Percentiles rank a stretch among this genome's conserved stretches.
These are phyloP conservation scores for Cinclus mexicanus DNA, from an alignment of 2,113 vertebrate species.

Conservation along the genomic window DNA sequence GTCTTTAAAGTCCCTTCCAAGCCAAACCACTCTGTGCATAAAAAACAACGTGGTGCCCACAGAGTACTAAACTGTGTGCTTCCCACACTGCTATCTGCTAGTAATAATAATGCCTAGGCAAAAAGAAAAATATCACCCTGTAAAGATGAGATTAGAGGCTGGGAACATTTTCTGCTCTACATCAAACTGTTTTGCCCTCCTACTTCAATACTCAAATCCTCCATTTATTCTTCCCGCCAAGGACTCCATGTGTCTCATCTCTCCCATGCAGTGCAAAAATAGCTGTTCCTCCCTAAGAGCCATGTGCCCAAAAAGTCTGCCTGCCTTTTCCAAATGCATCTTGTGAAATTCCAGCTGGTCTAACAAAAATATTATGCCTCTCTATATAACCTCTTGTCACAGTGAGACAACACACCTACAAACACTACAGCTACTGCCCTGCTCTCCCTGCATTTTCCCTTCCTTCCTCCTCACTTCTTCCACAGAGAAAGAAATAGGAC, in stretches of 20 bases:
- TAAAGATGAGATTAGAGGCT: background rate
- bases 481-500: background rate
- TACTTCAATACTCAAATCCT: background rate
- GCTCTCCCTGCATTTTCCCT: background rate
- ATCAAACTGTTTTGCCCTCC: background rate
- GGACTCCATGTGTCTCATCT: background rate
- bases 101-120: background rate
- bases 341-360: conserved; percentile 25
- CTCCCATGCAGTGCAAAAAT: conserved; percentile 2
- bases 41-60: accelerated
- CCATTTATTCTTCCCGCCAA: background rate
- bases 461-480: background rate
- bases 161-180: background rate
- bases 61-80: background rate
- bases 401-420: conserved; percentile 12
- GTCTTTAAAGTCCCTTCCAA: background rate
- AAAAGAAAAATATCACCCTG: background rate
- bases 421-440: background rate
- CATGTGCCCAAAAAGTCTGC: background rate
- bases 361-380: conserved; percentile 40
- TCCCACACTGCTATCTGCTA: background rate
- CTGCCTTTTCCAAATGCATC: conserved; percentile 3
- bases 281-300: conserved; percentile 5
- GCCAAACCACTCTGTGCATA: background rate
- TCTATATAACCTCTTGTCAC: background rate